These are phyloP conservation scores for Exocentrus adspersus DNA, from an alignment of 2,888 invertebrate genomes.

Conservation along the genomic window DNA sequence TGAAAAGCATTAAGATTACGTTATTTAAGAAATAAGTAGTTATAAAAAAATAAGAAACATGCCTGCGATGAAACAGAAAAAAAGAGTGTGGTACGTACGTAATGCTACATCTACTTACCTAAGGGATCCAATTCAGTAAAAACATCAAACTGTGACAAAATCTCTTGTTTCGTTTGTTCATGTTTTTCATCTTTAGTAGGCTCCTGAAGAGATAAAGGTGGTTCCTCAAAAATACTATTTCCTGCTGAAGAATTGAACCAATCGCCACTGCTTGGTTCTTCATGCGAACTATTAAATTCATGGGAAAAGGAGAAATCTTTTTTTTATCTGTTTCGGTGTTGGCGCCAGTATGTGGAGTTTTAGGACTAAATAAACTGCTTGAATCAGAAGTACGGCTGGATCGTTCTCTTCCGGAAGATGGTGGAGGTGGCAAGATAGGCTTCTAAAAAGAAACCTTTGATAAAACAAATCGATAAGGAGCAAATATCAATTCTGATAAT, in stretches of 20 bases:
- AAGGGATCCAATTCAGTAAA: constrained; percentile 94
- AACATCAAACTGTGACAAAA: constrained; percentile 75
- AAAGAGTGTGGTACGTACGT: not conserved
- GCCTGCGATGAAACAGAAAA: constrained; percentile 5
- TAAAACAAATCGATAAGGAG: no score
- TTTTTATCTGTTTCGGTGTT: constrained; percentile 50
- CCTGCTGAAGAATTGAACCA: constrained; percentile 59
- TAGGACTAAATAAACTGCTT: constrained; percentile 60
- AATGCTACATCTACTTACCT: constrained; percentile 68
- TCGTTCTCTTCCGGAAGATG: constrained; percentile 54
- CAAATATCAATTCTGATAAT: no score
- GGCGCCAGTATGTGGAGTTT: constrained; percentile 58
- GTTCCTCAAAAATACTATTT: constrained; percentile 59
- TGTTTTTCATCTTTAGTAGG: constrained; percentile 58
- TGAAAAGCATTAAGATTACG: no score
- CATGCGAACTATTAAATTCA: constrained; percentile 55
- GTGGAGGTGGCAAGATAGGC: constrained; percentile 56
- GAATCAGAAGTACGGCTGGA: constrained; percentile 56
- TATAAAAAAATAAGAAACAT: constrained; percentile 14
- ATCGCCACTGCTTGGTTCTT: constrained; percentile 59
- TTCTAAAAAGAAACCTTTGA: constrained; percentile 44
- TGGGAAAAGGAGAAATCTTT: constrained; percentile 52
- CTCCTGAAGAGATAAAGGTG: constrained; percentile 41
- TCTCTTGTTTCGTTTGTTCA: constrained; percentile 60
- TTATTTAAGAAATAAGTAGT: no score